Evolutionary conservation across 2,797 vertebrate genomes (phyloP).

Genomic region (Myotis planiceps): DNA sequence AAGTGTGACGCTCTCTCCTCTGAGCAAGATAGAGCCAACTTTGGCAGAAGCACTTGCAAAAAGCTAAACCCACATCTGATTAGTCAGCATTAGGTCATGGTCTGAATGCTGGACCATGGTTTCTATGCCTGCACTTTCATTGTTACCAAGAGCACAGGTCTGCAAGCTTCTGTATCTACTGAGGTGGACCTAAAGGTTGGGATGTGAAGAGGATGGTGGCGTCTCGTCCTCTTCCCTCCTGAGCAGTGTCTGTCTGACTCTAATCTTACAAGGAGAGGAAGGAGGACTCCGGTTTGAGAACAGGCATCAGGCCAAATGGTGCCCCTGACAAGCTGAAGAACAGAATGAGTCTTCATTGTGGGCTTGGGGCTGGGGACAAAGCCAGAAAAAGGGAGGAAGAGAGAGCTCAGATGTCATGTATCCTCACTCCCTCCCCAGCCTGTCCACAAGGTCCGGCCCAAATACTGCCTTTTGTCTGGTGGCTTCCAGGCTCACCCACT

Average conservation of each 20-base stretch:
- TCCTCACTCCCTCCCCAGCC: background rate
- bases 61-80: background rate
- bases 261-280: background rate
- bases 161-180: background rate
- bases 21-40: background rate
- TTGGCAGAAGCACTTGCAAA: background rate
- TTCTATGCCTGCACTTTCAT: background rate
- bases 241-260: background rate
- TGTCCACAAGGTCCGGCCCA: background rate
- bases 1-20: background rate
- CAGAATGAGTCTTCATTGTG: background rate
- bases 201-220: background rate
- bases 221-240: background rate
- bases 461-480: background rate
- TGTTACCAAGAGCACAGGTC: background rate
- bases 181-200: background rate
- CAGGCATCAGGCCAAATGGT: background rate
- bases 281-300: background rate
- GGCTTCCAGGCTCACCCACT: background rate
- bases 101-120: background rate
- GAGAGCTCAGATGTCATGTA: background rate
- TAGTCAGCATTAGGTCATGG: background rate
- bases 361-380: background rate
- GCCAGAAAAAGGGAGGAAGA: background rate
- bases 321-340: background rate